These are phyloP conservation scores for Trichonephila inaurata DNA, from an alignment of 1,140 invertebrate species.

Conservation along the genomic window DNA sequence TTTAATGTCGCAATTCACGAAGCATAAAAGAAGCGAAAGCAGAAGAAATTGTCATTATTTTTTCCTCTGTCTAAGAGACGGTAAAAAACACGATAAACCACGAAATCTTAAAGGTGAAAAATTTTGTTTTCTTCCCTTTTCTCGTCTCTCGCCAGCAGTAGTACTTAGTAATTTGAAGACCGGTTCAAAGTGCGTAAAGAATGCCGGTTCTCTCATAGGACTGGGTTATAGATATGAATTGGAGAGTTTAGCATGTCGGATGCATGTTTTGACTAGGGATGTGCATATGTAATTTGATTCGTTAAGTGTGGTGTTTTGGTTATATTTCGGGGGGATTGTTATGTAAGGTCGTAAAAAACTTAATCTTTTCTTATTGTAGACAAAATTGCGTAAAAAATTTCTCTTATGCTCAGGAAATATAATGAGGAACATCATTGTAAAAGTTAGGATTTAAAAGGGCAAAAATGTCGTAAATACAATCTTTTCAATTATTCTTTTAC, in stretches of 20 bases:
- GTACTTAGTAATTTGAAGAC: conserved; percentile 27
- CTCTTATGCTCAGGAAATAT: not conserved
- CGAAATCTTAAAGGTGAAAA: not conserved
- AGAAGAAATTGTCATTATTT: not conserved
- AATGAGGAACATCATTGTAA: too few relatives aligned
- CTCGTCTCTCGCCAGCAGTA: not conserved
- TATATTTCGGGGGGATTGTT: not conserved
- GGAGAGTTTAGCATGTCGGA: not conserved
- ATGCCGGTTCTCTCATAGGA: not conserved
- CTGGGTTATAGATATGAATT: not conserved
- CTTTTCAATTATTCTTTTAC: too few relatives aligned
- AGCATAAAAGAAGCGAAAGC: not conserved
- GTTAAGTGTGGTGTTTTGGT: not conserved
- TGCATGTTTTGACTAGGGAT: not conserved
- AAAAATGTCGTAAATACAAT: too few relatives aligned
- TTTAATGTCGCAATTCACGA: not conserved
- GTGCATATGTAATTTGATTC: not conserved
- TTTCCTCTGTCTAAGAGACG: not conserved
- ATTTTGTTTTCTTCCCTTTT: not conserved
- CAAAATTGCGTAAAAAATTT: not conserved
- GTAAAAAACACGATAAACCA: conserved; percentile 12
- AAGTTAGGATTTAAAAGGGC: too few relatives aligned
- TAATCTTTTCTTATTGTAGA: not conserved
- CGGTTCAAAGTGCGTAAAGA: not conserved
- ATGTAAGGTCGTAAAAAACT: not conserved